A percentile compares a stretch with the other conserved stretches of the same genome.
These are phyloP conservation scores for Apamea anceps DNA, from an alignment of 2,888 invertebrate species.

Conservation along the genomic window DNA sequence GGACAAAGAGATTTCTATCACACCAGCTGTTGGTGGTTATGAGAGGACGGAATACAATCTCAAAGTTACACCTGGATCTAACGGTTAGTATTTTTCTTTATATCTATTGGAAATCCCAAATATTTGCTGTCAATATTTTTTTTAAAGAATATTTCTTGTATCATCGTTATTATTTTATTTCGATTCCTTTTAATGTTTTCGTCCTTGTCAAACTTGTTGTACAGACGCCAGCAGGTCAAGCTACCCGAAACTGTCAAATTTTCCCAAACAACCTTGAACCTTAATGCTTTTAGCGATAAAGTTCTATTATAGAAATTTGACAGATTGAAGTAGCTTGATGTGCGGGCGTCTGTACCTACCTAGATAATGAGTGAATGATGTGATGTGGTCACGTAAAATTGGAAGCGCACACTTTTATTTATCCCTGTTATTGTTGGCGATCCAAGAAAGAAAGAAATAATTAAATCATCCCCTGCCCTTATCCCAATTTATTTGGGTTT, in stretches of 20 bases:
- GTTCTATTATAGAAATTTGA: too few species aligned
- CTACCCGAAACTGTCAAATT: too few species aligned
- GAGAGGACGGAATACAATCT: conserved; percentile 17
- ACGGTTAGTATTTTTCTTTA: conserved; percentile 20
- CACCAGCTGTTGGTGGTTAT: conserved; percentile 36
- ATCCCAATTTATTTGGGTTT: not conserved
- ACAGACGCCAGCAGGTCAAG: too few species aligned
- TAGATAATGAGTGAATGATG: not conserved
- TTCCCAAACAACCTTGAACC: too few species aligned
- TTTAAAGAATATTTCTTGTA: not conserved
- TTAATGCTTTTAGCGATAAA: too few species aligned
- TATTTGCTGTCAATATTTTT: not conserved
- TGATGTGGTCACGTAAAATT: not conserved
- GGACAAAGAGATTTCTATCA: conserved; percentile 29
- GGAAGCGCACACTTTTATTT: not conserved
- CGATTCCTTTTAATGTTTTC: not conserved
- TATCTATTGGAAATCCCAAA: not conserved
- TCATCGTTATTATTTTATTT: not conserved
- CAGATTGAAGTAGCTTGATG: too few species aligned
- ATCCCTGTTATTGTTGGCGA: not conserved
- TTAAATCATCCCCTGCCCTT: not conserved
- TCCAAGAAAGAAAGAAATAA: not conserved
- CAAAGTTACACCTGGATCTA: not conserved
- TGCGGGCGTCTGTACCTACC: not conserved
- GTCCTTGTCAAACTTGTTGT: not conserved